A percentile compares a stretch with the other conserved stretches of the same genome.
Evolutionary conservation across 2,113 vertebrate species (phyloP).

Genomic region (Hiodon tergisus): DNA sequence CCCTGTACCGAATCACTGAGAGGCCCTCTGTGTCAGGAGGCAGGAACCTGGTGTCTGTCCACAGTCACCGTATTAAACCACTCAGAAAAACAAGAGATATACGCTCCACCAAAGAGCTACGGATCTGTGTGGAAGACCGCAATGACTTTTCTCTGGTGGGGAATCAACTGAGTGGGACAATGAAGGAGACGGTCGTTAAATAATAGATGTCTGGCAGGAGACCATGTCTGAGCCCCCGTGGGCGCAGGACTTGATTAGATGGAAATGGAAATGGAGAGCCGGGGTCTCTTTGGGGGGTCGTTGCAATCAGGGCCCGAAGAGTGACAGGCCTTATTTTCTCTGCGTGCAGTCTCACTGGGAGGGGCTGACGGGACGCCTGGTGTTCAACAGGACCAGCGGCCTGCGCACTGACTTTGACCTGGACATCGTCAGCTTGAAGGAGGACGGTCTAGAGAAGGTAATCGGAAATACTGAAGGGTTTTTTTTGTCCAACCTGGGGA

Average conservation of each 20-base stretch:
- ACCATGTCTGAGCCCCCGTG: conserved; percentile 51
- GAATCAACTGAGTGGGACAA: conserved; percentile 56
- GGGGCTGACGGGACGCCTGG: conserved; percentile 89
- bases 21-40: conserved; percentile 16
- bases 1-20: no score
- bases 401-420: conserved; percentile 94
- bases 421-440: conserved; percentile 94
- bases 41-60: conserved; percentile 12
- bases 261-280: background rate
- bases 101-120: conserved; percentile 11
- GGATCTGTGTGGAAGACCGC: conserved; percentile 54
- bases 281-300: conserved; percentile 25
- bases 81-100: conserved; percentile 11
- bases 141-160: conserved; percentile 53
- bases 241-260: conserved; percentile 82
- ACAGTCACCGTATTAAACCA: conserved; percentile 27
- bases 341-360: conserved; percentile 89
- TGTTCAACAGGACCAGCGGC: conserved; percentile 92
- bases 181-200: conserved; percentile 74
- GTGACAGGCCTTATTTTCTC: conserved; percentile 41
- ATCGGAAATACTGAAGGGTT: no score
- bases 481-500: no score
- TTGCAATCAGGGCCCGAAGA: background rate
- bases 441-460: conserved; percentile 95
- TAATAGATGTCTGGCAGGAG: conserved; percentile 77